Base-by-base conservation (phyloP, 2,888 invertebrate genomes). In the Hanleya hanleyi region DNA sequence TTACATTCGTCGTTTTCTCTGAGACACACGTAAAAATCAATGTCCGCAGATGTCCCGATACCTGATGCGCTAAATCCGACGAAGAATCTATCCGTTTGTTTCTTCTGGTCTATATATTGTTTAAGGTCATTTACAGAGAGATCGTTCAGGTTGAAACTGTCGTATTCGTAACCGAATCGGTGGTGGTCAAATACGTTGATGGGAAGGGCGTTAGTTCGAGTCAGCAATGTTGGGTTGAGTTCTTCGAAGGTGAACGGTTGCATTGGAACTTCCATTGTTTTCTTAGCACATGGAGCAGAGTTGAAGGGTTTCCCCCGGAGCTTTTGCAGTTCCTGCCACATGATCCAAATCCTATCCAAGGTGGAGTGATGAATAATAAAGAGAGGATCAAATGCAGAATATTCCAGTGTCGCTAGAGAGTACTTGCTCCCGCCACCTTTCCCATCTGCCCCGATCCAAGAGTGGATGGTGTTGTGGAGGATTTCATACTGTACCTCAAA, bases 151-250 rank as follows among this genome's bases (percentile, higher is more conserved):
- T 74, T 65, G 32, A 80, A 57, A 47, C 62, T 71, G 69, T 80
- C 80, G 69, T 71, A 80, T 66, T 76, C 70, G 47, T 77, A 77
- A 37, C 71, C 69, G 36, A 77, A 73, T 32, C 65, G 33, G 38
- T 69, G 61, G 62, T 77, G 76, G 33, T 80, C 71, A 51, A 80
- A 77, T n/a, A 69, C 76, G 64, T 77, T 76, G 12, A 73, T 74
- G 26, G 75, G 71, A 9, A 73, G 61, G 26, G 74, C 47, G 41
- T 76, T 57, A 9, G 68, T 49, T 6, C 68, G 41, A 2, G 75
- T 77, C 32, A 66, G 29, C 0, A 37, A 51, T 38, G 74, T 70
- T n/a, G 38, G 51, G 57, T 76, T 77, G 49, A 50, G 67, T 0
- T 26, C 35, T 4, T 29, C 37, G 47, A 71, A 67, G 49, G 73